Conservation (phyloP, 2,888 invertebrate genomes). For the Nebria brevicollis region DNA sequence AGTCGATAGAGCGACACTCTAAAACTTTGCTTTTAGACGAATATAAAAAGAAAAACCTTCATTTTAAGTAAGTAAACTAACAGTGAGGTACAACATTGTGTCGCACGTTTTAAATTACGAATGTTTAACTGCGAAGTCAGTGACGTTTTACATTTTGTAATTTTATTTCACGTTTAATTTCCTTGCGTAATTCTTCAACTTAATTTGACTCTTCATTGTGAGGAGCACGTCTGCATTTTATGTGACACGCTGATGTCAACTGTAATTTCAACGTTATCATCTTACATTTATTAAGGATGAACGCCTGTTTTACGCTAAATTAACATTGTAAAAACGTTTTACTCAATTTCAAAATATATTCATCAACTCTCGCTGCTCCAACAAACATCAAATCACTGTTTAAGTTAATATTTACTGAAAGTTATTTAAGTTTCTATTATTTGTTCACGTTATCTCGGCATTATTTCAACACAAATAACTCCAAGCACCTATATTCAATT, state of each 20-base stretch:
- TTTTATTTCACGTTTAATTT: constrained; percentile 1
- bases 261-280: background rate
- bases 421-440: background rate
- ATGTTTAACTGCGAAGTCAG: background rate
- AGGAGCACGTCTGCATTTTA: background rate
- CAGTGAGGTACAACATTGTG: background rate
- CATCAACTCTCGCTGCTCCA: background rate
- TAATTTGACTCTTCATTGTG: background rate
- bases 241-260: background rate
- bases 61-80: background rate
- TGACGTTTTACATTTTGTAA: background rate
- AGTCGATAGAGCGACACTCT: too few relatives aligned
- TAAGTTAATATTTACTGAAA: background rate
- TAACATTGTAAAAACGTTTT: background rate
- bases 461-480: background rate
- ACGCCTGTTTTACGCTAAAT: background rate
- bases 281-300: background rate
- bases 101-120: background rate
- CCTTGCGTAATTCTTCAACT: background rate
- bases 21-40: background rate
- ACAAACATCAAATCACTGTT: background rate
- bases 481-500: too few relatives aligned
- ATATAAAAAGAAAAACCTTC: too few relatives aligned
- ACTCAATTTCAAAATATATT: background rate
- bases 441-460: background rate